These are phyloP conservation scores for Coptotermes formosanus DNA, from an alignment of 1,140 invertebrate species.

Conservation along the genomic window DNA sequence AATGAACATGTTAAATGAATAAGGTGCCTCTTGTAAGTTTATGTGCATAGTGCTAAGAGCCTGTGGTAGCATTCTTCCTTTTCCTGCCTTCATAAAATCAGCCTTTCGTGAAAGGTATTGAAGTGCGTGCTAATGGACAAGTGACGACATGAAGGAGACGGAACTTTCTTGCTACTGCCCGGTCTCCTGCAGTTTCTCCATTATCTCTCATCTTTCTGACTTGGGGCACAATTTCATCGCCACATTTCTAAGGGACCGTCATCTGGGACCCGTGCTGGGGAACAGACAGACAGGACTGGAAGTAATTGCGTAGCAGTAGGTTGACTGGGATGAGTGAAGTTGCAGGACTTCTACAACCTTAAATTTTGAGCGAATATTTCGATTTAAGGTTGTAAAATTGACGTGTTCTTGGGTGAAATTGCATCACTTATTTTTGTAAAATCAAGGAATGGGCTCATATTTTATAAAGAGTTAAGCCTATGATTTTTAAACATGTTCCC, in stretches of 20 bases:
- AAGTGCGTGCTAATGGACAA: not conserved
- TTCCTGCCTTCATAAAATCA: too few species aligned
- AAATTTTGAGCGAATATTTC: not conserved
- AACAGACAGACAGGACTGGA: not conserved
- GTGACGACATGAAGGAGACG: not conserved
- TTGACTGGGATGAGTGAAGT: not conserved
- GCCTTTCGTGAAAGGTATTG: too few species aligned
- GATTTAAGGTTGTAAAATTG: too few species aligned
- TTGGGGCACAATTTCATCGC: not conserved
- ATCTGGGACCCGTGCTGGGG: not conserved
- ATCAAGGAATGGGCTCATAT: too few species aligned
- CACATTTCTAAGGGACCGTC: not conserved
- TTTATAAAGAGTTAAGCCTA: too few species aligned
- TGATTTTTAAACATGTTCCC: too few species aligned
- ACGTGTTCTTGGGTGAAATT: too few species aligned
- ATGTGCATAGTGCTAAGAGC: too few species aligned
- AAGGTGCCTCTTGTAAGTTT: too few species aligned
- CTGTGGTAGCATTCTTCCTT: too few species aligned
- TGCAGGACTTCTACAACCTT: not conserved
- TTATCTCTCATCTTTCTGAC: not conserved
- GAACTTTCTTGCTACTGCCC: not conserved
- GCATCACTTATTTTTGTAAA: too few species aligned
- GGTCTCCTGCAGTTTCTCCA: not conserved
- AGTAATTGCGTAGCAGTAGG: not conserved
- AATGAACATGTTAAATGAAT: too few species aligned